These are phyloP conservation scores for Gibbula magus DNA, from an alignment of 2,888 invertebrate genomes.

Conservation along the genomic window DNA sequence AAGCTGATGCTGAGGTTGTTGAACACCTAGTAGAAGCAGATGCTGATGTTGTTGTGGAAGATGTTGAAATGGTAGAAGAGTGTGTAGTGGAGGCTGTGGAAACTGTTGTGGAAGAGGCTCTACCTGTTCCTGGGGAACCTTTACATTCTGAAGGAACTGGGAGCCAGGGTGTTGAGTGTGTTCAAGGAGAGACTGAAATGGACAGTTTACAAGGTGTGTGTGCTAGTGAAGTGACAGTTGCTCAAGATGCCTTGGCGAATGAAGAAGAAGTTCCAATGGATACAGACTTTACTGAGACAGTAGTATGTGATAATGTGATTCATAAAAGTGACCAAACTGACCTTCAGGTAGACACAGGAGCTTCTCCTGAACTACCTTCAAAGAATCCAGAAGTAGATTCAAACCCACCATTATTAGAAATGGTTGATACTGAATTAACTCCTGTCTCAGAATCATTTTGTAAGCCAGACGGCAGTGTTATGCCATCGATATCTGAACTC, in stretches of 20 bases:
- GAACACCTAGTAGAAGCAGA: not conserved
- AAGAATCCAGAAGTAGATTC: not conserved
- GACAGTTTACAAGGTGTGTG: not conserved
- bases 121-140: not conserved
- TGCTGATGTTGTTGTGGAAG: not conserved
- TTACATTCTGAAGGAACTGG: not conserved
- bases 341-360: not conserved
- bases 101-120: not conserved
- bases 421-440: too few species aligned
- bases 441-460: too few species aligned
- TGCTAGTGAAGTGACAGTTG: not conserved
- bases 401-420: not conserved
- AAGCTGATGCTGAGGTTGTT: not conserved
- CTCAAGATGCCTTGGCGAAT: not conserved
- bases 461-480: not conserved
- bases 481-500: not conserved
- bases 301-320: not conserved
- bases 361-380: not conserved
- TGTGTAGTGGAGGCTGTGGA: not conserved
- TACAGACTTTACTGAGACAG: not conserved
- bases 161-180: not conserved
- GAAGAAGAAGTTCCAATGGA: conserved; percentile 3
- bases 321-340: not conserved
- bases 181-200: not conserved
- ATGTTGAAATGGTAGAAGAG: not conserved